A percentile compares a stretch with the other conserved stretches of the same genome.
These are phyloP conservation scores for Rana temporaria DNA, from an alignment of 2,113 vertebrate genomes.

Conservation along the genomic window DNA sequence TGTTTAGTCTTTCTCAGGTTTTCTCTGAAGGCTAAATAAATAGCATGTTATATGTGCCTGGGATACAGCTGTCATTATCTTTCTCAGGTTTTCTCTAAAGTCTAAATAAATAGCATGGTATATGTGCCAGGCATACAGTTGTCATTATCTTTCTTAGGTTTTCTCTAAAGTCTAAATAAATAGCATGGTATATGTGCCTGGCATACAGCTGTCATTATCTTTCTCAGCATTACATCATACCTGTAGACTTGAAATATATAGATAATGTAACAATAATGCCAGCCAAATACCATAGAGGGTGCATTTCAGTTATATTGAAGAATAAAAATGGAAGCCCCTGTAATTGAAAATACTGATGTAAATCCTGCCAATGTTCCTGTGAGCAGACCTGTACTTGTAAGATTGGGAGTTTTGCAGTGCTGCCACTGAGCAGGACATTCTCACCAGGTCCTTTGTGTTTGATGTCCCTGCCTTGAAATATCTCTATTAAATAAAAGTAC, in stretches of 20 bases:
- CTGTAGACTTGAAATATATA: not conserved
- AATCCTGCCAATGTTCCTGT: not conserved
- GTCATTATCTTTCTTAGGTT: slow-evolving; percentile 26
- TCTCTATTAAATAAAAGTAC: no score
- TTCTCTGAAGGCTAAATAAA: slow-evolving; percentile 51
- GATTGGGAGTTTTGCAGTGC: not conserved
- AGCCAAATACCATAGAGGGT: not conserved
- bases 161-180: slow-evolving; percentile 51
- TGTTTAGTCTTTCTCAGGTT: slow-evolving; percentile 51
- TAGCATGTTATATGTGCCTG: slow-evolving; percentile 13
- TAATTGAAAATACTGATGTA: slow-evolving; percentile 6
- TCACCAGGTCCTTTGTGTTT: not conserved
- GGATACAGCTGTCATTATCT: not conserved
- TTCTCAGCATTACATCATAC: slow-evolving; percentile 4
- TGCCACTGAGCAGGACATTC: not conserved
- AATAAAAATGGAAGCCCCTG: not conserved
- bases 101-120: slow-evolving; percentile 49
- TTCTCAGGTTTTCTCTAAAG: slow-evolving; percentile 30
- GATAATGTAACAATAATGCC: not conserved
- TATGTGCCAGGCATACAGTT: not conserved
- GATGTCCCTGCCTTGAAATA: no score
- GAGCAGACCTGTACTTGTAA: not conserved
- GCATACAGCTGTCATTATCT: not conserved
- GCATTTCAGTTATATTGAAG: not conserved
- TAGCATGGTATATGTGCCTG: slow-evolving; percentile 15